A percentile compares a stretch with the other conserved stretches of the same genome.
These are phyloP conservation scores for Brachyalestes nurse DNA, from an alignment of 2,797 vertebrate species.

Conservation along the genomic window DNA sequence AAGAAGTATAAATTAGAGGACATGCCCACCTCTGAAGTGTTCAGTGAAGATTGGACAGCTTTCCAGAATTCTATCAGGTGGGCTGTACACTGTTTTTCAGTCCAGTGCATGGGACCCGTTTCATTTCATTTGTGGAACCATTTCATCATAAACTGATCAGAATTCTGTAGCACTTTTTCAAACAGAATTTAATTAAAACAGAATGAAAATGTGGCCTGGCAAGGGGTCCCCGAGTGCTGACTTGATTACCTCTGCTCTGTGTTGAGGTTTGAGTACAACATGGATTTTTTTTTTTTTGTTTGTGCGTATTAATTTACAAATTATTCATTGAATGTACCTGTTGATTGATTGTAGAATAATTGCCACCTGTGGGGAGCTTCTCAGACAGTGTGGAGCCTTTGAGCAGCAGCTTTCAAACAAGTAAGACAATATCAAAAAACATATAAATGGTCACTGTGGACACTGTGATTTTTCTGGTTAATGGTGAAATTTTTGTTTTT, in stretches of 20 bases:
- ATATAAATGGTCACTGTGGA: no score
- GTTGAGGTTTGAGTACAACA: not conserved
- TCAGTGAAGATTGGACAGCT: conserved; percentile 96
- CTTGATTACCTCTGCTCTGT: no score
- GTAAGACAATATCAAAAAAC: conserved; percentile 69
- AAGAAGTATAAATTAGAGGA: conserved; percentile 93
- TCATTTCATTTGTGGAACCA: not conserved
- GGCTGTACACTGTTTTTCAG: conserved; percentile 16
- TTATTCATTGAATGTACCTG: not conserved
- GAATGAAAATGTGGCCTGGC: not conserved
- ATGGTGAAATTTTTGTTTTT: not conserved
- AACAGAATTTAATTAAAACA: not conserved
- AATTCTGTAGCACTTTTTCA: not conserved
- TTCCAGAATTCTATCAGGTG: conserved; percentile 95
- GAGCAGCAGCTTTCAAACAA: conserved; percentile 96
- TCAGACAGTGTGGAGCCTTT: conserved; percentile 91
- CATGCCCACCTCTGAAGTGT: conserved; percentile 78
- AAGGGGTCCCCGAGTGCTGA: not conserved
- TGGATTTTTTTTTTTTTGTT: not conserved
- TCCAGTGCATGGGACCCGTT: not conserved
- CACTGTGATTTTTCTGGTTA: no score
- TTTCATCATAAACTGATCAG: not conserved
- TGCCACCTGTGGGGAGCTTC: conserved; percentile 92
- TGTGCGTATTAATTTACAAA: not conserved
- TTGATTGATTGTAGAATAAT: conserved; percentile 82